phyloP scores from a whole-genome alignment of 1,140 invertebrate genomes.

The Drosophila subobscura region DNA sequence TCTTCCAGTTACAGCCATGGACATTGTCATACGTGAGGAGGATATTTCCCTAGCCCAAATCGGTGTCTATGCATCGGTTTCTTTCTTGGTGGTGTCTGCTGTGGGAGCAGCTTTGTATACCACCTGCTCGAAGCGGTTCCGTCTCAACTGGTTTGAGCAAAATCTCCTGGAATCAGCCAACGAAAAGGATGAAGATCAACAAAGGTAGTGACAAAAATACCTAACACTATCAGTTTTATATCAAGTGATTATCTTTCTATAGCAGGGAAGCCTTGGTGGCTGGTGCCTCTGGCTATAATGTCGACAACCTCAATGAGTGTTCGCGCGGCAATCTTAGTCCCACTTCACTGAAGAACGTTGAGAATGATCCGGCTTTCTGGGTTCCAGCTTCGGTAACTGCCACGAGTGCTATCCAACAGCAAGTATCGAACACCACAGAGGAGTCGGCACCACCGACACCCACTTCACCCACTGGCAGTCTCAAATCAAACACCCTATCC shows the following conservation, averaged over 20 bases:
- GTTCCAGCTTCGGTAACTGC: constrained; percentile 80
- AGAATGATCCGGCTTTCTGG: constrained; percentile 83
- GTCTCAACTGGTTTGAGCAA: constrained; percentile 85
- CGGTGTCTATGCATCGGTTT: constrained; percentile 77
- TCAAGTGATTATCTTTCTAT: not conserved
- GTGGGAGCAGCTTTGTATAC: constrained; percentile 84
- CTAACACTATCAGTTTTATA: constrained; percentile 4
- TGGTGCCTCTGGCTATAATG: constrained; percentile 77
- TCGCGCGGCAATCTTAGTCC: constrained; percentile 81
- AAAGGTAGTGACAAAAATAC: constrained; percentile 53
- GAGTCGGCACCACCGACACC: constrained; percentile 84
- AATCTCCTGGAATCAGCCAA: constrained; percentile 84
- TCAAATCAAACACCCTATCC: constrained; percentile 79
- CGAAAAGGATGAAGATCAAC: constrained; percentile 77
- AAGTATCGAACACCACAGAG: constrained; percentile 73
- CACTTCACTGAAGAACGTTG: constrained; percentile 76
- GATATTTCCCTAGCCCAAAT: constrained; percentile 80
- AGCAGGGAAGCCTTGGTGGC: constrained; percentile 84
- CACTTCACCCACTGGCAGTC: constrained; percentile 82
- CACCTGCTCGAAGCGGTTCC: constrained; percentile 84
- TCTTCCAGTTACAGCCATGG: constrained; percentile 52
- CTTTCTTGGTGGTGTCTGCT: constrained; percentile 79
- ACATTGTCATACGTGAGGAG: constrained; percentile 79
- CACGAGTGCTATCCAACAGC: constrained; percentile 64
- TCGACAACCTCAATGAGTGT: constrained; percentile 80